Percentiles rank a stretch among this genome's conserved stretches.
phyloP scores from a whole-genome alignment of 2,888 invertebrate species.

The Campoletis raptor region DNA sequence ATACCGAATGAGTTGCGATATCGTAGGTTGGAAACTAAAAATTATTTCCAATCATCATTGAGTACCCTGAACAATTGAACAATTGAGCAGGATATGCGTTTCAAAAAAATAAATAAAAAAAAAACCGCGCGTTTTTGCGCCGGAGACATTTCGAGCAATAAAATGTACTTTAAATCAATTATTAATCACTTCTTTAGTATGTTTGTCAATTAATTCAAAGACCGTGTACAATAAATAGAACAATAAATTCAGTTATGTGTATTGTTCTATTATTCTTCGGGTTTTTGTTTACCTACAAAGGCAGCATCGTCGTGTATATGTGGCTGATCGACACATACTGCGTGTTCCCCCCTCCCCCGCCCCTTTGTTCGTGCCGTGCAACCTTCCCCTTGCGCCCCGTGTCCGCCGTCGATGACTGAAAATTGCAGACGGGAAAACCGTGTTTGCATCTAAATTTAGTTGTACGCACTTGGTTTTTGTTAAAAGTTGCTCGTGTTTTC shows the following conservation, averaged over 20 bases:
- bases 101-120: not conserved
- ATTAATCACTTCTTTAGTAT: not conserved
- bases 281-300: not conserved
- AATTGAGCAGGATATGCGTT: not conserved
- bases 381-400: constrained; percentile 7
- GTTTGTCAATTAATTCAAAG: not conserved
- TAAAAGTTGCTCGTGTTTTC: constrained; percentile 29
- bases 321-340: constrained; percentile 16
- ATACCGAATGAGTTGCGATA: not conserved
- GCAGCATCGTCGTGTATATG: not conserved
- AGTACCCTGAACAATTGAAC: not conserved
- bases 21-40: not conserved
- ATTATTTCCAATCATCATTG: not conserved
- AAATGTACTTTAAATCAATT: not conserved
- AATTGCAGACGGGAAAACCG: constrained; percentile 63
- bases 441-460: constrained; percentile 66
- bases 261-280: not conserved
- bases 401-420: constrained; percentile 29
- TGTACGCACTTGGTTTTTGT: constrained; percentile 41
- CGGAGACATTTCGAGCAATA: not conserved
- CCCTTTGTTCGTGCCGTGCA: not conserved
- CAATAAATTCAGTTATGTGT: not conserved
- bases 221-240: not conserved
- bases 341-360: constrained; percentile 23
- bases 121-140: not conserved